These are phyloP conservation scores for Diaprepes abbreviatus DNA, from an alignment of 2,888 invertebrate species.

Conservation along the genomic window DNA sequence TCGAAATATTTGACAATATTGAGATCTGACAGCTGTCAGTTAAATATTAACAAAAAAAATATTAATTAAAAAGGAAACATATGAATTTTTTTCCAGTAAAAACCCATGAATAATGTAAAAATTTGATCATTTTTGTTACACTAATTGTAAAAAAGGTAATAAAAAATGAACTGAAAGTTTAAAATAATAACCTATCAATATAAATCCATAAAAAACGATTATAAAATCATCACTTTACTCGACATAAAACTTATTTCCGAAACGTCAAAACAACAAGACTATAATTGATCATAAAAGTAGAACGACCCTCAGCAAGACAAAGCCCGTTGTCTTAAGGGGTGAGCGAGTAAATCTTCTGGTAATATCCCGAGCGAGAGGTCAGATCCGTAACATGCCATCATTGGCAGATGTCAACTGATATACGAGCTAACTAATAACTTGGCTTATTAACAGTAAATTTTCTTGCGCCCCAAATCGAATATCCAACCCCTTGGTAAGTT, in stretches of 20 bases:
- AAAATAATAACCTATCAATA: no score
- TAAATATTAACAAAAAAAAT: no score
- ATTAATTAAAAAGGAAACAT: no score
- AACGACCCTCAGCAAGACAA: constrained; percentile 30
- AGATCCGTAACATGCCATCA: constrained; percentile 64
- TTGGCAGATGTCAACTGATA: constrained; percentile 69
- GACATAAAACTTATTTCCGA: constrained; percentile 65
- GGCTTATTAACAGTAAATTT: constrained; percentile 53
- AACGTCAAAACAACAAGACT: constrained; percentile 68
- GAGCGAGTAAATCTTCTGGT: constrained; percentile 46
- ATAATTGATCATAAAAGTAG: constrained; percentile 66
- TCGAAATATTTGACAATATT: no score
- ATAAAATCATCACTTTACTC: constrained; percentile 29
- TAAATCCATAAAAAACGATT: neutral
- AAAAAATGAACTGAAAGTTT: no score
- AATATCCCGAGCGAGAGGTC: constrained; percentile 54
- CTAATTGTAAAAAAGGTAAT: no score
- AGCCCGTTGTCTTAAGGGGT: constrained; percentile 28
- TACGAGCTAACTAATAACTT: constrained; percentile 65
- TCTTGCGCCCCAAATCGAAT: constrained; percentile 42
- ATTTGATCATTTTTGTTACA: no score
- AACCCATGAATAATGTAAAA: no score
- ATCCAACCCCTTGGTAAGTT: constrained; percentile 47
- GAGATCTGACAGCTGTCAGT: no score
- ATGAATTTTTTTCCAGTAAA: no score